A percentile compares a stretch with the other conserved stretches of the same genome.
Conservation (phyloP, 2,113 vertebrate genomes). For the Melanerpes aurifrons region DNA sequence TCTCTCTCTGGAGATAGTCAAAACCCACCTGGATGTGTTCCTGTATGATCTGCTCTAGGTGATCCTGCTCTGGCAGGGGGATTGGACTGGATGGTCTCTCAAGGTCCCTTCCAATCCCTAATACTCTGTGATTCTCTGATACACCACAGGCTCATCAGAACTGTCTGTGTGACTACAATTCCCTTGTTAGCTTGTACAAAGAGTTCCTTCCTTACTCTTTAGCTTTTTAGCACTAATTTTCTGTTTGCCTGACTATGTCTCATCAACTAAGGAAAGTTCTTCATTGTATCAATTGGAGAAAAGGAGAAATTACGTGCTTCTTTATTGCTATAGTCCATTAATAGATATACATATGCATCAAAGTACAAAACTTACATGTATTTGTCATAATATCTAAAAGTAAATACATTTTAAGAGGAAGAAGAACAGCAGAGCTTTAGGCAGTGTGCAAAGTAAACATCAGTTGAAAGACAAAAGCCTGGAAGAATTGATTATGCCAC, state of each 20-base stretch:
- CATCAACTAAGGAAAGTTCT: background rate
- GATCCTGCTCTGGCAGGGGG: no score
- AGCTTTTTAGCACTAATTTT: background rate
- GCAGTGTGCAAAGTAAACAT: conserved; percentile 66
- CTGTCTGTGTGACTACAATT: conserved; percentile 25
- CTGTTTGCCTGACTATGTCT: background rate
- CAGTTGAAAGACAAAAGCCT: conserved; percentile 74
- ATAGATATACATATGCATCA: background rate
- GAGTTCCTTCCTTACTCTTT: conserved; percentile 9
- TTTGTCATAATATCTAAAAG: conserved; percentile 25
- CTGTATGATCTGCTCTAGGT: no score
- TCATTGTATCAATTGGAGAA: background rate
- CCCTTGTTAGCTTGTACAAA: background rate
- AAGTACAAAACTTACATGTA: background rate
- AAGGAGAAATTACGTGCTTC: background rate
- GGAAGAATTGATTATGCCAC: conserved; percentile 77
- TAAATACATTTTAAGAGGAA: conserved; percentile 44
- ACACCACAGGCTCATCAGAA: background rate
- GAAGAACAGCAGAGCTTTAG: conserved; percentile 35
- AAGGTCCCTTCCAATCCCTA: no score
- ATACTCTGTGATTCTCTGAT: background rate
- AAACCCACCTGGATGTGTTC: background rate
- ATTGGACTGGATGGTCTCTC: no score
- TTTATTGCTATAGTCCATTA: background rate
- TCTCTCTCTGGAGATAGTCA: background rate